phyloP scores from a whole-genome alignment of 2,888 invertebrate genomes.

The Biston stratarius region DNA sequence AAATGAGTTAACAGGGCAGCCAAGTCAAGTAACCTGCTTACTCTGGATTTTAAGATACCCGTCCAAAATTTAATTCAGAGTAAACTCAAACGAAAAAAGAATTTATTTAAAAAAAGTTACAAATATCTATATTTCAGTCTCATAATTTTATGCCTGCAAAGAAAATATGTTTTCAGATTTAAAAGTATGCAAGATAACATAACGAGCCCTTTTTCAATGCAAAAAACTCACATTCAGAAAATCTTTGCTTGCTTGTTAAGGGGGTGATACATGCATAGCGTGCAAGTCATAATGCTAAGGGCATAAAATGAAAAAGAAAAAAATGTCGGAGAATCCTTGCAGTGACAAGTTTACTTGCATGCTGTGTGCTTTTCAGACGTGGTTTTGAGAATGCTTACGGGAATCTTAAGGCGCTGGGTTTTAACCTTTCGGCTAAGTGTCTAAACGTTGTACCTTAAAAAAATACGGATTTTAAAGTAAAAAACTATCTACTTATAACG shows the following conservation, averaged over 20 bases:
- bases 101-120: neutral
- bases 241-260: conserved; percentile 58
- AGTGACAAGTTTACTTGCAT: conserved; percentile 55
- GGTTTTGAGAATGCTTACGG: conserved; percentile 47
- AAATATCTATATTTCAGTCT: neutral
- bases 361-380: conserved; percentile 54
- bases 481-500: neutral
- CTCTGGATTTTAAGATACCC: no score
- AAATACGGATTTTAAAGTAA: conserved; percentile 1
- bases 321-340: conserved; percentile 55
- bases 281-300: conserved; percentile 63
- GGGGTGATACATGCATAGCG: conserved; percentile 59
- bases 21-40: no score
- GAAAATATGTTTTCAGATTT: conserved; percentile 37
- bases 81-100: no score
- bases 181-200: conserved; percentile 45
- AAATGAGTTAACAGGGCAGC: no score
- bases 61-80: no score
- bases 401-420: conserved; percentile 34
- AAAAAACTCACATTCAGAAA: conserved; percentile 54
- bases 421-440: conserved; percentile 22
- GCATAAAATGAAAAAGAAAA: conserved; percentile 59
- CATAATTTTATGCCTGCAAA: conserved; percentile 4
- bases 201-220: conserved; percentile 55
- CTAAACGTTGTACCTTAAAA: conserved; percentile 9